Conservation (phyloP, 2,888 invertebrate genomes). For the Hypena proboscidalis region DNA sequence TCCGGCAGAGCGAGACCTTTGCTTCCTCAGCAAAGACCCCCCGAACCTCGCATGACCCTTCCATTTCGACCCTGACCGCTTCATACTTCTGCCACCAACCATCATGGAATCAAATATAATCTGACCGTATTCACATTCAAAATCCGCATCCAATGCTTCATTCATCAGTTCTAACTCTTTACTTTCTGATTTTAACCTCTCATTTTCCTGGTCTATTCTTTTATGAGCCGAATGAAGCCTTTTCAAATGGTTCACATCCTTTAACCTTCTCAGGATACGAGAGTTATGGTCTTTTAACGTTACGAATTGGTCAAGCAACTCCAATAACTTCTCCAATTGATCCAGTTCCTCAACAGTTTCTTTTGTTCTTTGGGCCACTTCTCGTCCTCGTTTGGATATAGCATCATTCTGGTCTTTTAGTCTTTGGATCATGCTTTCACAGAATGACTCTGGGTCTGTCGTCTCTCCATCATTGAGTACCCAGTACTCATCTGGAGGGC, state of each 20-base stretch:
- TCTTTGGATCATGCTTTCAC: slow-evolving; percentile 73
- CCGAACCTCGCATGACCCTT: slow-evolving; percentile 75
- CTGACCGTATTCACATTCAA: slow-evolving; percentile 87
- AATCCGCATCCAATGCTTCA: slow-evolving; percentile 83
- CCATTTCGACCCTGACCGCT: slow-evolving; percentile 81
- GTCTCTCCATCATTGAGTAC: slow-evolving; percentile 56
- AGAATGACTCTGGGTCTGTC: slow-evolving; percentile 66
- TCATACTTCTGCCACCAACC: slow-evolving; percentile 77
- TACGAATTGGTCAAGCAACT: slow-evolving; percentile 91
- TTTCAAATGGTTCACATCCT: slow-evolving; percentile 90
- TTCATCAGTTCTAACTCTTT: slow-evolving; percentile 72
- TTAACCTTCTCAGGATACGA: slow-evolving; percentile 87
- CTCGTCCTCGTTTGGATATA: slow-evolving; percentile 81
- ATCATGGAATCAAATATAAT: slow-evolving; percentile 88
- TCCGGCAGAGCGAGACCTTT: slow-evolving; percentile 88
- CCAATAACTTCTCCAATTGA: slow-evolving; percentile 91
- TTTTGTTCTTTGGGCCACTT: slow-evolving; percentile 83
- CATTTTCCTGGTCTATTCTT: slow-evolving; percentile 75
- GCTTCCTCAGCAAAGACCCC: slow-evolving; percentile 83
- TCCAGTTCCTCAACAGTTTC: slow-evolving; percentile 89
- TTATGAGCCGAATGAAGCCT: slow-evolving; percentile 86
- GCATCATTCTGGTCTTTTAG: slow-evolving; percentile 73
- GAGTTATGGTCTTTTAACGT: slow-evolving; percentile 90
- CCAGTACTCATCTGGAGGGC: slow-evolving; percentile 70
- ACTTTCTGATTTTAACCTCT: slow-evolving; percentile 63